Base-by-base conservation (phyloP, 2,113 vertebrate genomes). In the Lutjanus erythropterus region DNA sequence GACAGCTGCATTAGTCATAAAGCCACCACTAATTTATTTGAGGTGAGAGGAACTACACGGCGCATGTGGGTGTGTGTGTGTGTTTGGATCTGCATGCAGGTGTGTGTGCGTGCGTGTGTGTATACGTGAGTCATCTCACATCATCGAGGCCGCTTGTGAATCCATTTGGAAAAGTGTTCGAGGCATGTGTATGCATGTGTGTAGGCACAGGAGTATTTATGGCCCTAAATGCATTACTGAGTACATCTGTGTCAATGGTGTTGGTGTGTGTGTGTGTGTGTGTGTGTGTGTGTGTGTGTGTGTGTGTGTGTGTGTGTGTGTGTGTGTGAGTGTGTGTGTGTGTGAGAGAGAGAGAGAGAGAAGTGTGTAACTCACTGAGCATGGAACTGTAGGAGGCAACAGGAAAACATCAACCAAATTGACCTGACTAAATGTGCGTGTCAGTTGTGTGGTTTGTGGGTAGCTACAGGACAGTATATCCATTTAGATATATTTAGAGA, bases 1-100 rank as follows among this genome's bases (percentile, higher is more conserved):
- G 67, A 80, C 78, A 46, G 62, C 52, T 44, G 46, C 71, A 91
- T 90, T 85, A 83, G 70, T 90, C 83, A 89, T 77, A 33, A 84
- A 87, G 75, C 81, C 78, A 67, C 69, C 31, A 9, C 78, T 87
- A 84, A 87, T 90, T 84, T 70, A 84, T 84, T 59, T 65, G 35
- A 86, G 53, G 67, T 62, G 25, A 53, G 62, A 21, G 83, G 70
- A 72, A 74, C 50, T 68, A 47, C 49, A 61, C 29, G 4, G 4
- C 61, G 71, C 18, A 18, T 58, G 70, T 35, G 25, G 7, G 41
- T 59, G 49, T 50, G 68, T 44, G 46, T 52, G 21, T 37, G 68
- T 66, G 25, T 44, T 4, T 73, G 60, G 9, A 16, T 25, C 52
- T 29, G 33, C 16, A n/a, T 73, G 69, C 53, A 53, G 31, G 78